Conservation (phyloP, 2,888 invertebrate genomes). For the Drosophila prostipennis region DNA sequence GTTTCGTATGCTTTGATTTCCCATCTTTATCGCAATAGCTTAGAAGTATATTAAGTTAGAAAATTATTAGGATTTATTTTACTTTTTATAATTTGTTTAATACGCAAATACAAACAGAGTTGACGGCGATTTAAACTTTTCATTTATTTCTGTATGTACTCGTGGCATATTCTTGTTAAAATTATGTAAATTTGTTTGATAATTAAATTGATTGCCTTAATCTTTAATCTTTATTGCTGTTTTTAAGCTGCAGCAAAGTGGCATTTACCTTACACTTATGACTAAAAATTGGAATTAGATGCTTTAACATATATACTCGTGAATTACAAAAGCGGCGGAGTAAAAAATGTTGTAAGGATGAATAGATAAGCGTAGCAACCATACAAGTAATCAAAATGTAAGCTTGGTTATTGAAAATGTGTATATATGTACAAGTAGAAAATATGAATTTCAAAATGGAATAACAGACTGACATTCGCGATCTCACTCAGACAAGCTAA, state of each 20-base stretch:
- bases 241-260: conserved; percentile 32
- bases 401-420: conserved; percentile 11
- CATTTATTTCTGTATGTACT: conserved; percentile 28
- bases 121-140: conserved; percentile 28
- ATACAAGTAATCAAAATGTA: conserved; percentile 9
- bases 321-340: conserved; percentile 26
- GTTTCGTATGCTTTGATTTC: conserved; percentile 60
- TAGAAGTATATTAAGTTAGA: conserved; percentile 49
- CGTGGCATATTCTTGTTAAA: conserved; percentile 30
- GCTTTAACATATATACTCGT: conserved; percentile 6
- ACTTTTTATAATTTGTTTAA: conserved; percentile 14
- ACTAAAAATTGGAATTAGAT: conserved; percentile 36
- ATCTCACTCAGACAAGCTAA: conserved; percentile 46
- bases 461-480: conserved; percentile 40
- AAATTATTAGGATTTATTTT: conserved; percentile 38
- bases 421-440: conserved; percentile 60
- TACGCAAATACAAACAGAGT: conserved; percentile 30
- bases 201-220: conserved; percentile 24
- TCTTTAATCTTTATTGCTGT: conserved; percentile 46
- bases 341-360: conserved; percentile 17
- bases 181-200: conserved; percentile 15
- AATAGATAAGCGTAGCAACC: conserved; percentile 18
- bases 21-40: conserved; percentile 36
- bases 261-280: conserved; percentile 22
- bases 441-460: conserved; percentile 56